Evolutionary conservation across 2,797 vertebrate genomes (phyloP).

Genomic region (Eulemur rubriventer): DNA sequence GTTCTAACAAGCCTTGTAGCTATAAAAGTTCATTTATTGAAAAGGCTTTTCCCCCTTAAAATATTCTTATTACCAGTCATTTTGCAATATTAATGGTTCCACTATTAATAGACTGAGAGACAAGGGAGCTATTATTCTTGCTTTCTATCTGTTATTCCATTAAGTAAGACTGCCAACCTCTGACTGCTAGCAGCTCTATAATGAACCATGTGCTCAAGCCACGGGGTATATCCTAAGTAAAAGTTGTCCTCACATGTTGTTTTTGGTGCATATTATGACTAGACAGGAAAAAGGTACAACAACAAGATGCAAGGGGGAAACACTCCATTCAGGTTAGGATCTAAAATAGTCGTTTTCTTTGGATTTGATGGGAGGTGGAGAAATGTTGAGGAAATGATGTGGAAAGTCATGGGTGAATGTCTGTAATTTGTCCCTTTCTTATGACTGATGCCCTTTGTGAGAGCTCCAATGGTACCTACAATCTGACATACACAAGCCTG

Average conservation of each 20-base stretch:
- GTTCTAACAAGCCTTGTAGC: constrained; percentile 56
- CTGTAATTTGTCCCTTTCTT: constrained; percentile 50
- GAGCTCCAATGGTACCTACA: constrained; percentile 34
- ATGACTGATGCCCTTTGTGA: constrained; percentile 56
- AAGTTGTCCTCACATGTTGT: constrained; percentile 72
- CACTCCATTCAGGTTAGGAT: constrained; percentile 58
- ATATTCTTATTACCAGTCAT: constrained; percentile 81
- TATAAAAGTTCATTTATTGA: constrained; percentile 79
- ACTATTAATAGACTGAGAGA: constrained; percentile 83
- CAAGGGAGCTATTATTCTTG: constrained; percentile 81
- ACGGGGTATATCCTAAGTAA: constrained; percentile 50
- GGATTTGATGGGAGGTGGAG: constrained; percentile 68
- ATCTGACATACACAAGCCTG: not conserved
- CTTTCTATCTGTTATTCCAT: constrained; percentile 83
- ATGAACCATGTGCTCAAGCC: constrained; percentile 66
- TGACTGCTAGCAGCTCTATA: constrained; percentile 58
- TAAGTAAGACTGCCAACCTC: constrained; percentile 79
- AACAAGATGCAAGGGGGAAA: constrained; percentile 48
- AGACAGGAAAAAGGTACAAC: constrained; percentile 79
- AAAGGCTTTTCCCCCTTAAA: constrained; percentile 72
- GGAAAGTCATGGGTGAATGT: constrained; percentile 62
- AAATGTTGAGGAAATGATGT: constrained; percentile 55
- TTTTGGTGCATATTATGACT: constrained; percentile 80
- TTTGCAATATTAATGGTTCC: constrained; percentile 82
- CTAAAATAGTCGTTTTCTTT: constrained; percentile 73